These are phyloP conservation scores for Sphecodes monilicornis DNA, from an alignment of 2,888 invertebrate species.

Conservation along the genomic window DNA sequence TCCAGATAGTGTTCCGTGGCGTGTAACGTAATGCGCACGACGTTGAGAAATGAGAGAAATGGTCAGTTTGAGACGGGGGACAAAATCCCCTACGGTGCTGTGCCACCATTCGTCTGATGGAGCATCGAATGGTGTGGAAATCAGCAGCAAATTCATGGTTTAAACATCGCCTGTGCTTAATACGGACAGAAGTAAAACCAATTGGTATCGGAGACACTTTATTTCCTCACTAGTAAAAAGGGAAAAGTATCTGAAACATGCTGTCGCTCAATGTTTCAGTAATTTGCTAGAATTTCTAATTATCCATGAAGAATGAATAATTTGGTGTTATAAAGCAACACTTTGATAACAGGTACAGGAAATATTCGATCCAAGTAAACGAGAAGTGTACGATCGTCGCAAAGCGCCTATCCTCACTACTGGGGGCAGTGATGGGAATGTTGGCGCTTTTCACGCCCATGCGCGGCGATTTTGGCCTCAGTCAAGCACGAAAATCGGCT, in stretches of 20 bases:
- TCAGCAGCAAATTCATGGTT: constrained; percentile 67
- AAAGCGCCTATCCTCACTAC: too few species aligned
- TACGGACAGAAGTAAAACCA: constrained; percentile 63
- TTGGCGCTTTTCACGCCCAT: too few species aligned
- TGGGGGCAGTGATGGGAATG: too few species aligned
- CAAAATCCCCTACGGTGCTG: constrained; percentile 40
- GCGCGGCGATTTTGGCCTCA: too few species aligned
- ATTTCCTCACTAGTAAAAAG: neutral
- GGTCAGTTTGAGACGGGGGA: constrained; percentile 53
- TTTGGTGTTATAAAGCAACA: too few species aligned
- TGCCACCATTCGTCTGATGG: constrained; percentile 29
- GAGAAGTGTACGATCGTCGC: too few species aligned
- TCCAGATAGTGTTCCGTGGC: constrained; percentile 15
- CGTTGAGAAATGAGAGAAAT: constrained; percentile 67
- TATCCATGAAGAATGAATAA: too few species aligned
- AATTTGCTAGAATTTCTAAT: too few species aligned
- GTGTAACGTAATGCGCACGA: constrained; percentile 33
- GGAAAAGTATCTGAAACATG: neutral
- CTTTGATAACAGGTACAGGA: too few species aligned
- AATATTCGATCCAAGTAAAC: too few species aligned
- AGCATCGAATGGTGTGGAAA: constrained; percentile 59
- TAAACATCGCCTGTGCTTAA: constrained; percentile 69
- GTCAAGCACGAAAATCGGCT: too few species aligned
- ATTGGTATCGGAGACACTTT: constrained; percentile 6
- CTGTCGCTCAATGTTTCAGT: constrained; percentile 4